Evolutionary conservation across 1,140 invertebrate species (phyloP), one percentile per base, ranked within the genome.

Genomic region (Drosophila carrolli): DNA sequence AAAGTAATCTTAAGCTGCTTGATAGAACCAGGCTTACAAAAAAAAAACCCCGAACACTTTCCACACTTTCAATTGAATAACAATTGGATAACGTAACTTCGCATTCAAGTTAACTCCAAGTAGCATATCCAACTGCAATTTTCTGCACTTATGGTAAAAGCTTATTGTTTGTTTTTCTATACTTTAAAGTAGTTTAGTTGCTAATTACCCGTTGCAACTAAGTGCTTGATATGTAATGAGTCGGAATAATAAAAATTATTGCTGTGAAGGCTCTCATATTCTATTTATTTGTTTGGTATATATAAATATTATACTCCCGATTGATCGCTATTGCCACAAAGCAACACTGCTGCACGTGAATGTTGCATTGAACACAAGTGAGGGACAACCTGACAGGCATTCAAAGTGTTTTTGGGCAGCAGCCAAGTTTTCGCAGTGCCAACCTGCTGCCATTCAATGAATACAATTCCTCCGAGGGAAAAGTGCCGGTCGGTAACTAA

Each of bases 351-450:
- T 75, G 19, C 51, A 60, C 48, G 67, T 60, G 56, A 73, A 73
- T 53, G 67, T 73, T 53, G 70, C 62, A 62, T 53, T 66, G 73
- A 47, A 16, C 38, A 10, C 48, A 41, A 76, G 48, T 58, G 62
- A 78, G 47, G 66, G 74, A 68, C 73, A 60, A 67, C 55, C 59
- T 63, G 82, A 46, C 66, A 74, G 56, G 54, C 66, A 73, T 81
- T 81, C 70, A 79, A 79, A 79, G 82, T 61, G 66, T 68, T 79
- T 84, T 86, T 86, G 83, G 83, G 62, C 50, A 60, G 29, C 38
- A 77, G 83, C 83, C 83, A 86, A 86, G 67, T 88, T 63, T 75
- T 78, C 59, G 62, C 47, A 35, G 53, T 71, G 84, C 75, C 81
- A 81, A 72, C 78, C 65, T 47, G 74, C 75, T 57, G 72, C 63